Percentiles rank a stretch among this genome's conserved stretches.
phyloP scores from a whole-genome alignment of 92 coral and sea anemone genomes.

The Montipora capitata region DNA sequence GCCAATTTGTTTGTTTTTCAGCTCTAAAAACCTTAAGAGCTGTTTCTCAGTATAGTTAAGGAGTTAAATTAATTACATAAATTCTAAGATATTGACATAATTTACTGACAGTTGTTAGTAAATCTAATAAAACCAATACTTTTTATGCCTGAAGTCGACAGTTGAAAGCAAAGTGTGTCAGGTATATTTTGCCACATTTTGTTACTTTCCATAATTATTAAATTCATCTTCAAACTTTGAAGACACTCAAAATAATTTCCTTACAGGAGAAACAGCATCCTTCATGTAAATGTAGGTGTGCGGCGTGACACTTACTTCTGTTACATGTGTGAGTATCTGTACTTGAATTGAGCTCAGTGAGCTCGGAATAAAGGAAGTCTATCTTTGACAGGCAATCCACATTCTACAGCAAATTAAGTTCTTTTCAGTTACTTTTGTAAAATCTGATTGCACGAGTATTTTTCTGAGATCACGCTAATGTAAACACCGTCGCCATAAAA shows the following conservation, averaged over 20 bases:
- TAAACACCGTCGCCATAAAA: background rate
- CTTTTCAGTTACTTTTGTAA: background rate
- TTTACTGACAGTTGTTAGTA: too few relatives aligned
- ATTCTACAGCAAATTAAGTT: background rate
- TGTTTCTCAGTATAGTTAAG: too few relatives aligned
- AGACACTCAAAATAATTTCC: background rate
- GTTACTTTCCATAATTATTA: too few relatives aligned
- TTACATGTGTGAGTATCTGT: background rate
- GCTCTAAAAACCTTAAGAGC: too few relatives aligned
- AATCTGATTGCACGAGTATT: background rate
- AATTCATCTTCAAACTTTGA: background rate
- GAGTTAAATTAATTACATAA: too few relatives aligned
- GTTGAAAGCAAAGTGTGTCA: too few relatives aligned
- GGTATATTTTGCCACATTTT: too few relatives aligned
- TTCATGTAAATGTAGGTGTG: background rate
- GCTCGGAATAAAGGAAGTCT: background rate
- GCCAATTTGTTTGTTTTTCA: too few relatives aligned
- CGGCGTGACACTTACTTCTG: background rate
- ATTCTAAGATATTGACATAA: too few relatives aligned
- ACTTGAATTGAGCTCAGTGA: background rate
- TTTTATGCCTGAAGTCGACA: too few relatives aligned
- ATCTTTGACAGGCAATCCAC: constrained; percentile 1
- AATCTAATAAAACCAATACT: too few relatives aligned
- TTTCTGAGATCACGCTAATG: constrained; percentile 1
- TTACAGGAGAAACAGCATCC: background rate